phyloP scores from a whole-genome alignment of 1,140 invertebrate genomes.

The Philopotamus ludificatus region DNA sequence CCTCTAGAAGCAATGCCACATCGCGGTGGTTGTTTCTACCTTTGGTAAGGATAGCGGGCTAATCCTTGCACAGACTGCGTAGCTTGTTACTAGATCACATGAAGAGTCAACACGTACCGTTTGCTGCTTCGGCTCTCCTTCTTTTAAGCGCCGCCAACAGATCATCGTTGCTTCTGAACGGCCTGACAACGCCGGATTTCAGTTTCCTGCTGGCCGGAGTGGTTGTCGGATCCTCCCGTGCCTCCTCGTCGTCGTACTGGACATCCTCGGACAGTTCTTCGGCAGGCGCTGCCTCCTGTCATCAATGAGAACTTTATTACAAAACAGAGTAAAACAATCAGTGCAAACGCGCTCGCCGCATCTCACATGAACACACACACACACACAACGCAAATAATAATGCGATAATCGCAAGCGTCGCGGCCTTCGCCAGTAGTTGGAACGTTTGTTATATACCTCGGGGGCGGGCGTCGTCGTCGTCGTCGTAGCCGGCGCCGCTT shows the following conservation, averaged over 20 bases:
- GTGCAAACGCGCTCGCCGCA: too few species aligned
- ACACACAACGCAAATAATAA: not conserved
- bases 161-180: constrained; percentile 72
- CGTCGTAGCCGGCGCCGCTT: constrained; percentile 5
- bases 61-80: too few species aligned
- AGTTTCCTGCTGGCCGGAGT: constrained; percentile 65
- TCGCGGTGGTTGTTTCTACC: too few species aligned
- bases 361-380: too few species aligned
- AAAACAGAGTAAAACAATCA: too few species aligned
- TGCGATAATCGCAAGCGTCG: not conserved
- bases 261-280: constrained; percentile 23
- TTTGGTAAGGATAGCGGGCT: too few species aligned
- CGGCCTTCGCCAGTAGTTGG: not conserved
- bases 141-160: constrained; percentile 68
- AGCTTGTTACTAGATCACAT: too few species aligned
- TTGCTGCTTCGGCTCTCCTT: constrained; percentile 53
- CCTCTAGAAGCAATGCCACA: too few species aligned
- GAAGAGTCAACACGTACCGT: constrained; percentile 44
- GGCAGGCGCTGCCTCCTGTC: constrained; percentile 10
- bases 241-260: constrained; percentile 50
- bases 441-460: constrained; percentile 3
- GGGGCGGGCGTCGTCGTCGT: constrained; percentile 11
- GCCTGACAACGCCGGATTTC: constrained; percentile 62
- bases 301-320: not conserved
- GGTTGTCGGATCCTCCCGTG: constrained; percentile 57